Evolutionary conservation across 2,113 vertebrate species (phyloP), one percentile per base, ranked within the genome.

Genomic region (Chroicocephalus ridibundus): DNA sequence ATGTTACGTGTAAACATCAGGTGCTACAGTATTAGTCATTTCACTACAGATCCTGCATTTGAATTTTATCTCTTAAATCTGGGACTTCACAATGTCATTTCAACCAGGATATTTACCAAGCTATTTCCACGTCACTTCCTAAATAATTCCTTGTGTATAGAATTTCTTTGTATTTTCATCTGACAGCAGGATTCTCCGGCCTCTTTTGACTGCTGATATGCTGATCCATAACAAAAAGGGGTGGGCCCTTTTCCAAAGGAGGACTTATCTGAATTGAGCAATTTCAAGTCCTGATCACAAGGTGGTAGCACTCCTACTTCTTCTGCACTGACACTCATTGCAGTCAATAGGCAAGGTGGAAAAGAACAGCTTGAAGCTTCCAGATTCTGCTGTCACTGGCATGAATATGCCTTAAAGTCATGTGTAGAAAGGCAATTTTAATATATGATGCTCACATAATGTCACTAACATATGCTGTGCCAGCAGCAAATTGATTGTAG

Each of bases 371-470:
- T 83, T 58, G 44, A 80, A 69, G 31, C 20, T 66, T 58, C 26
- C 69, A 66, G 46, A 76, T 72, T 90, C 40, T 72, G 52, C 44
- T 76, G 31, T 86, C 31, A 4, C 58, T 89, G 72, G 78, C 69
- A 70, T 32, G 34, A 91, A 46, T 54, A 62, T 78, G n/a, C 51
- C 84, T 91, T 86, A 20, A 54, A 91, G 87, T 81, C 60, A 70
- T n/a, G 19, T 34, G 21, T 46, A 65, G 68, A 94, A 95, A 83
- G 62, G 54, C 25, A 94, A 52, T 86, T 93, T 91, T 86, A 86
- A 84, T 89, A 74, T 84, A 81, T 34, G 74, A 78, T 70, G 69
- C 16, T 91, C 72, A 55, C 46, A 65, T 86, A 77, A 94, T 21
- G 2, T 86, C 92, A 81, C 36, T 81, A 91, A 57, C 77, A 62